Evolutionary conservation across 2,888 invertebrate genomes (phyloP).

Genomic region (Deroplatys truncata): DNA sequence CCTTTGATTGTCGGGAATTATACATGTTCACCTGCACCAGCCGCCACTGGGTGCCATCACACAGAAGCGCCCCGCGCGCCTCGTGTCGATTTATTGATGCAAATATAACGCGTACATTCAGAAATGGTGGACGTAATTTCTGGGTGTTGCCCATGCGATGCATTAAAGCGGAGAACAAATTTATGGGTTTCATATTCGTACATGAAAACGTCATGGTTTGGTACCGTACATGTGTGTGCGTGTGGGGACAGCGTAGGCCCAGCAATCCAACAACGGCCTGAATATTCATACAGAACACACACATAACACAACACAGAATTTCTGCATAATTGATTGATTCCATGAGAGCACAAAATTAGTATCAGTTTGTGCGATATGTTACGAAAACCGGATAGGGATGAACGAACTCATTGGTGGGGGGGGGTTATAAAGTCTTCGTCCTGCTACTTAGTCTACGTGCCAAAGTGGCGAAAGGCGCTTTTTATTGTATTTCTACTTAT

Average conservation of each 20-base stretch:
- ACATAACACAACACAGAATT: neutral
- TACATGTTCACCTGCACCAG: neutral
- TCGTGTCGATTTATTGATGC: constrained; percentile 2
- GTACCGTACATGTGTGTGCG: neutral
- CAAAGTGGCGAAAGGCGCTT: no score
- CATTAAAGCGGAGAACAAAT: neutral
- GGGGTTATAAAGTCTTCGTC: neutral
- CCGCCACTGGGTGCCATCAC: neutral
- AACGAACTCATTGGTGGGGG: neutral
- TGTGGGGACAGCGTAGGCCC: neutral
- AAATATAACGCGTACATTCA: neutral
- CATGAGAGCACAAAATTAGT: neutral
- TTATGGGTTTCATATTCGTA: neutral
- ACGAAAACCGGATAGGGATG: neutral
- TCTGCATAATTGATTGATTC: neutral
- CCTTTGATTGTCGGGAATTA: neutral
- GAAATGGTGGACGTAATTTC: neutral
- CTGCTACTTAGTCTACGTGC: neutral
- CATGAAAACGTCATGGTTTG: neutral
- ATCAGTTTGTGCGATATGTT: neutral
- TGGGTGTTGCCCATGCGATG: neutral
- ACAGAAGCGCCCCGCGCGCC: neutral
- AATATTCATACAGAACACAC: constrained; percentile 6
- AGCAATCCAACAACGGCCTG: neutral
- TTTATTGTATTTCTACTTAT: no score